phyloP scores from a whole-genome alignment of 1,140 invertebrate genomes.

The Euborellia annulipes region DNA sequence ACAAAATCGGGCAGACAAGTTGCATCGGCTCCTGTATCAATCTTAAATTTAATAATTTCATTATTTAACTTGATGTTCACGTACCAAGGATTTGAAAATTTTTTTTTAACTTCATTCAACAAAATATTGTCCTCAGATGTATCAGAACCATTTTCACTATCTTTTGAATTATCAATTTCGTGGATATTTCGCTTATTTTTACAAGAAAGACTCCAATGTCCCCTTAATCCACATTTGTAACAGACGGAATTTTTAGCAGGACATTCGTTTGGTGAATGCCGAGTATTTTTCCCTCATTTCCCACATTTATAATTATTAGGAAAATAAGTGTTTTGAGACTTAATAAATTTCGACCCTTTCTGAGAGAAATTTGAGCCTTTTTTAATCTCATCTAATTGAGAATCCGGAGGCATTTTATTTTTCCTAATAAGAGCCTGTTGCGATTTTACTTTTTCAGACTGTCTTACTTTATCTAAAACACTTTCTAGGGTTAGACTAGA shows the following conservation, averaged over 20 bases:
- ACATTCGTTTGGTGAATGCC: no score
- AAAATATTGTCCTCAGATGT: not conserved
- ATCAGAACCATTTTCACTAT: not conserved
- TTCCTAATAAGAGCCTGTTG: not conserved
- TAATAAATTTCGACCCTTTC: not conserved
- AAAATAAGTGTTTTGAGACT: not conserved
- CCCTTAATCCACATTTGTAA: not conserved
- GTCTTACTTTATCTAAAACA: not conserved
- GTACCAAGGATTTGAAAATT: not conserved
- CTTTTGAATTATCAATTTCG: not conserved
- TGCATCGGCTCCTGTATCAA: not conserved
- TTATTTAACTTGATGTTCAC: not conserved
- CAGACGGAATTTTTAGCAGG: no score
- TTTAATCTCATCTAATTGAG: not conserved
- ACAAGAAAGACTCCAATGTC: not conserved
- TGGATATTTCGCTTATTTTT: not conserved
- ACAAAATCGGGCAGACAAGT: not conserved
- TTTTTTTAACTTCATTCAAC: not conserved
- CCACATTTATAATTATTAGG: not conserved
- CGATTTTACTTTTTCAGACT: not conserved
- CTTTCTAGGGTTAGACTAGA: not conserved
- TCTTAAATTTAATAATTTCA: not conserved
- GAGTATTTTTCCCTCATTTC: no score
- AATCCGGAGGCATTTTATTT: not conserved
- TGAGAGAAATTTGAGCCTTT: not conserved